Base-by-base conservation (phyloP, 1,140 invertebrate genomes). In the Kradibia gibbosae region DNA sequence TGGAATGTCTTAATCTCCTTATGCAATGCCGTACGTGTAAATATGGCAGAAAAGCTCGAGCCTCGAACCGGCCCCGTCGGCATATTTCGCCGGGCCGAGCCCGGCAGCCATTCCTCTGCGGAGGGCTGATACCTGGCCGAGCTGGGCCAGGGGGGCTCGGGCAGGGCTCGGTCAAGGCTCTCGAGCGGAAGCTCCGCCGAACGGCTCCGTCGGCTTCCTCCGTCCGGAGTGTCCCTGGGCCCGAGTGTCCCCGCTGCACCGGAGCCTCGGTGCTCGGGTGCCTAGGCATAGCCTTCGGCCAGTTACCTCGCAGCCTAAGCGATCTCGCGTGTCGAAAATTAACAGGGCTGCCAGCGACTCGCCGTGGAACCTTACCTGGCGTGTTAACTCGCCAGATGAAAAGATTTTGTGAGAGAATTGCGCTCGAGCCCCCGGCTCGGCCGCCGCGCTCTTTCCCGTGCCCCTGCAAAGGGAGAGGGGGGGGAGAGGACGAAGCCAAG, bases 281-380 rank as follows among this genome's bases (percentile, higher is more conserved):
- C n/a, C 53, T 5, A n/a, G 36, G 39, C 10, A 17, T 31, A 42
- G 15, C 1, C 28, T n/a, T 67, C 60, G 75, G 42, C 39, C 76
- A 60, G 75, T 77, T 77, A 77, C 75, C 75, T 48, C 45, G 62
- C 65, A 28, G 76, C 53, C 76, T 50, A 50, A 70, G 62, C 76
- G 76, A 78, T 70, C 76, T 78, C 76, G 76, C 76, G 76, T 78
- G 76, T 78, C 39, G 76, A 42, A 70, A 70, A 78, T 78, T 78
- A 78, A 70, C 45, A 78, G 76, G 62, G 76, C 11, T 53, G 60
- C 60, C 76, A 77, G 39, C 36, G 53, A 60, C 53, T 55, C 48
- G 72, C 53, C 72, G 48, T 36, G 72, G 60, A n/a, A 60, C n/a
- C 73, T 22, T 34, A 65, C 42, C n/a, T 65, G 39, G 57, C 75